These are phyloP conservation scores for Callithrix jacchus DNA, from an alignment of 2,113 vertebrate genomes.

Conservation along the genomic window DNA sequence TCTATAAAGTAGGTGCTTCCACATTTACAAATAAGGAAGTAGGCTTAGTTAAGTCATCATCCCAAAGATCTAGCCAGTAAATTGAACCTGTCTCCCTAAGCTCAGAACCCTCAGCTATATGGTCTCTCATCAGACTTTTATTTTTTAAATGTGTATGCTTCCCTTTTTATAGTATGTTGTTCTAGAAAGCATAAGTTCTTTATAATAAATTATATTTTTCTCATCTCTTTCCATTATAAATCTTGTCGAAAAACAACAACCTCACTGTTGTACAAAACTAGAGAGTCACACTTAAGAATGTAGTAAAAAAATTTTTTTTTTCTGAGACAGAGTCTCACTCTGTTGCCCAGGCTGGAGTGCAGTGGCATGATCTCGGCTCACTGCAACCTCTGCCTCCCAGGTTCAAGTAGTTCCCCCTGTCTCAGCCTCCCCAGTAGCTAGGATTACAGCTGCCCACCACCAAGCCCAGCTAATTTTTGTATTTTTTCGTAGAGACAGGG, in stretches of 20 bases:
- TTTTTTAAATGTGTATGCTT: neutral
- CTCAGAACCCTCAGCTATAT: neutral
- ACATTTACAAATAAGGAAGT: neutral
- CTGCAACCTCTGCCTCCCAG: no score
- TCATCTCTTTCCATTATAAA: constrained; percentile 36
- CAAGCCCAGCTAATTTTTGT: no score
- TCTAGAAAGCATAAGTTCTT: neutral
- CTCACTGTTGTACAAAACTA: neutral
- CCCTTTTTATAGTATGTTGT: neutral
- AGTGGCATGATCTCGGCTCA: no score
- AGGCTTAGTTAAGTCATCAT: neutral
- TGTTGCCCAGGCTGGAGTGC: no score
- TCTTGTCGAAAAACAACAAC: neutral
- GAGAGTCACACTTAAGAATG: neutral
- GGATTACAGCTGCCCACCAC: no score
- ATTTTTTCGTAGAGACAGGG: no score
- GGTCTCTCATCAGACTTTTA: neutral
- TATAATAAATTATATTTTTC: neutral
- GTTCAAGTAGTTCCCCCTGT: no score
- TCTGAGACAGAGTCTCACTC: no score
- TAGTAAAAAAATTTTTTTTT: no score
- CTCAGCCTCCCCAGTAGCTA: no score
- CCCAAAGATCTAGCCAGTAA: neutral
- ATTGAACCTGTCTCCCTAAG: neutral
- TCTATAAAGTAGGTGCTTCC: neutral